Percentiles rank a stretch among this genome's conserved stretches.
Evolutionary conservation across 2,888 invertebrate genomes (phyloP).

Genomic region (Mycogona germanica): DNA sequence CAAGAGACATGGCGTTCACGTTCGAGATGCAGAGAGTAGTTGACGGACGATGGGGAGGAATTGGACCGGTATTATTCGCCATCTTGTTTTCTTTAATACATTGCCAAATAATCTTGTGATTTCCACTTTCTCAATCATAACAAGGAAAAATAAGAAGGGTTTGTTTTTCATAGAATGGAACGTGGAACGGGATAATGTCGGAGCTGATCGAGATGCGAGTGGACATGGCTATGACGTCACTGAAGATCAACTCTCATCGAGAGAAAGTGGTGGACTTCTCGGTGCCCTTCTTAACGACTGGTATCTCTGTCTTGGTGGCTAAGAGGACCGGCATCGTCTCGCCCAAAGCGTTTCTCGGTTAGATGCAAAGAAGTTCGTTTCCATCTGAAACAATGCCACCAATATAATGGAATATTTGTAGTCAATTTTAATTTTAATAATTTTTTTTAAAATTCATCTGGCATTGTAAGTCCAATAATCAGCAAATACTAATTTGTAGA

Average conservation of each 20-base stretch:
- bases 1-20: constrained; percentile 89
- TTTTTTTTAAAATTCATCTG: not conserved
- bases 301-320: constrained; percentile 88
- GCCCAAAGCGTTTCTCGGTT: constrained; percentile 80
- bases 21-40: constrained; percentile 88
- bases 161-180: constrained; percentile 50
- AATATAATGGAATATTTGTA: not conserved
- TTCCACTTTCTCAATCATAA: no score
- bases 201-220: constrained; percentile 85
- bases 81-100: no score
- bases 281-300: constrained; percentile 92
- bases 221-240: constrained; percentile 88
- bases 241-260: constrained; percentile 69
- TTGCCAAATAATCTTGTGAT: no score
- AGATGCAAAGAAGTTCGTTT: not conserved
- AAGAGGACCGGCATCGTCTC: constrained; percentile 93
- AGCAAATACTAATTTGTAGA: no score
- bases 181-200: constrained; percentile 91
- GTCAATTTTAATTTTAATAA: not conserved
- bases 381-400: not conserved
- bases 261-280: constrained; percentile 87
- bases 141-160: no score
- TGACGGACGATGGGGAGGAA: constrained; percentile 70
- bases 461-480: no score
- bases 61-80: no score